Percentiles rank a stretch among this genome's conserved stretches.
Evolutionary conservation across 2,797 vertebrate genomes (phyloP).

Genomic region (Tinamus major): DNA sequence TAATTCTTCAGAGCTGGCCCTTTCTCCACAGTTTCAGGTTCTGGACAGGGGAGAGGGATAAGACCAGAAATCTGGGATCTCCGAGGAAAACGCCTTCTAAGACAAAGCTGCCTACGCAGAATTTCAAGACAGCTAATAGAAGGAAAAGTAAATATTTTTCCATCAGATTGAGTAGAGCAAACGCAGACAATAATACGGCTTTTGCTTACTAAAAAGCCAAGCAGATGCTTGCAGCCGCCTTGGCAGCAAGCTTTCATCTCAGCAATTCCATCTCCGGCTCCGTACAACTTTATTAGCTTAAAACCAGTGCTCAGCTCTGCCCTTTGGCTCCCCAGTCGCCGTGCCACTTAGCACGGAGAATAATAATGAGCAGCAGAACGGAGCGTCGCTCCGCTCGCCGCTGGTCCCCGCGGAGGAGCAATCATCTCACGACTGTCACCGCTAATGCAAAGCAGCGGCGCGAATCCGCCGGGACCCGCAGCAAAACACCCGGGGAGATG

Average conservation of each 20-base stretch:
- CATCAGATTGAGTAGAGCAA: not conserved
- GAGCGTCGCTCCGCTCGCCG: constrained; percentile 59
- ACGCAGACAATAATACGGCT: not conserved
- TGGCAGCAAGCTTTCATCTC: constrained; percentile 32
- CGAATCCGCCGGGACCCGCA: constrained; percentile 34
- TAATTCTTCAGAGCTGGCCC: not conserved
- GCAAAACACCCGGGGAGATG: constrained; percentile 42
- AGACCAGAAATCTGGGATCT: not conserved
- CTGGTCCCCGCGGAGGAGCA: constrained; percentile 60
- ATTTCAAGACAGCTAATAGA: not conserved
- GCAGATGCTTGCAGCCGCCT: constrained; percentile 8
- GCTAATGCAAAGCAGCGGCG: constrained; percentile 56
- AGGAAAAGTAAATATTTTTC: not conserved
- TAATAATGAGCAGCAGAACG: constrained; percentile 69
- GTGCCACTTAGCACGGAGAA: constrained; percentile 36
- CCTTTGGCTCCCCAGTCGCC: constrained; percentile 47
- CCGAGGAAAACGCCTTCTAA: not conserved
- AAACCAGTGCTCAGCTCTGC: constrained; percentile 38
- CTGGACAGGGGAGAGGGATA: not conserved
- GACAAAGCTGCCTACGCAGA: not conserved
- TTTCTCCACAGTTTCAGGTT: not conserved
- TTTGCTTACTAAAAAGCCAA: not conserved
- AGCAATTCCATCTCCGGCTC: constrained; percentile 33
- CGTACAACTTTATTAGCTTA: constrained; percentile 62
- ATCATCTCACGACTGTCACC: constrained; percentile 62